Evolutionary conservation across 1,140 invertebrate genomes (phyloP).

Genomic region (Pseudobourletiella spinata): DNA sequence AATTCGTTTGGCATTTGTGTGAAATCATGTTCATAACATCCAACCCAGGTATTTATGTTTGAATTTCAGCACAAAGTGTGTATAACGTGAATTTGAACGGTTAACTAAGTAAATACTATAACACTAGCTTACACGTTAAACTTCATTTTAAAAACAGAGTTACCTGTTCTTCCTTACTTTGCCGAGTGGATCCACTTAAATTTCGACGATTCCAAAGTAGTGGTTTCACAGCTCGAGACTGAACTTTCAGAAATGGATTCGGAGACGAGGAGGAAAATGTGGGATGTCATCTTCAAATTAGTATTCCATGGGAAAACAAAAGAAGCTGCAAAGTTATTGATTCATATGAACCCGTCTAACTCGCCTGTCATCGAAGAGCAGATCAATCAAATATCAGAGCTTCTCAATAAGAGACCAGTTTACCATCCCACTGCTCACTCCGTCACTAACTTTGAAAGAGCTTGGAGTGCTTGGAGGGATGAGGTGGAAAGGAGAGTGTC

Average conservation of each 20-base stretch:
- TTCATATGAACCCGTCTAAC: conserved; percentile 5
- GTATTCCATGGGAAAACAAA: conserved; percentile 27
- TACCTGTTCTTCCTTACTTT: conserved; percentile 31
- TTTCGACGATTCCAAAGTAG: conserved; percentile 25
- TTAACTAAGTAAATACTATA: not conserved
- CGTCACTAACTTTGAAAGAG: conserved; percentile 25
- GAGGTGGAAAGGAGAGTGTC: conserved; percentile 16
- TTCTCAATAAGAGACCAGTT: conserved; percentile 24
- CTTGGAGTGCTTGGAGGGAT: conserved; percentile 26
- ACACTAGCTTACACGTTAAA: not conserved
- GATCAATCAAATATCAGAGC: conserved; percentile 18
- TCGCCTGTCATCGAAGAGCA: conserved; percentile 13
- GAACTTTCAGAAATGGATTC: conserved; percentile 25
- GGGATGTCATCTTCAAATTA: conserved; percentile 25
- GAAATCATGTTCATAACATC: conserved; percentile 35
- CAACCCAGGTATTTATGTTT: conserved; percentile 22
- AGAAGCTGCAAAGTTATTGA: conserved; percentile 23
- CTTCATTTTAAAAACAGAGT: conserved; percentile 8
- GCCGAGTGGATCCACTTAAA: conserved; percentile 31
- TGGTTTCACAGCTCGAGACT: conserved; percentile 11
- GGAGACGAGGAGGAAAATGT: conserved; percentile 15
- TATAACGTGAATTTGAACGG: not conserved
- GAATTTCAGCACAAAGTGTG: not conserved
- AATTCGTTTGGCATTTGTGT: conserved; percentile 36
- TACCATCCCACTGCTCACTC: conserved; percentile 22